Evolutionary conservation across 23 tunicate genomes (phyloP).

Genomic region (Trididemnum miniatum): DNA sequence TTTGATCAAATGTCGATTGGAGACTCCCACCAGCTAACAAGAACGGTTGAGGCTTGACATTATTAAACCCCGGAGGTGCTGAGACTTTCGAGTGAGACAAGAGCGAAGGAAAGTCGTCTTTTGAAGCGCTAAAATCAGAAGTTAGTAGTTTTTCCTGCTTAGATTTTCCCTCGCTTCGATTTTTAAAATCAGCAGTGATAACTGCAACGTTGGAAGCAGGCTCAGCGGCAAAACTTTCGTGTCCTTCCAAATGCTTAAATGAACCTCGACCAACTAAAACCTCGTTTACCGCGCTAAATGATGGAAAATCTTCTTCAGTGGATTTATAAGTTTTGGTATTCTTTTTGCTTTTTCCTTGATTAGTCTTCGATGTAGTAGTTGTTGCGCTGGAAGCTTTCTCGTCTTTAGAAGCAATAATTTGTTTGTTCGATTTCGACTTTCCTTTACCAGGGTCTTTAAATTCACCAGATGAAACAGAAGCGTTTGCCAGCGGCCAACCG

Average conservation of each 20-base stretch:
- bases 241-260: conserved; percentile 32
- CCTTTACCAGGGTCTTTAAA: background rate
- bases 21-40: background rate
- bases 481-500: no score
- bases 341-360: background rate
- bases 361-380: background rate
- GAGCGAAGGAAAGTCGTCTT: conserved; percentile 35
- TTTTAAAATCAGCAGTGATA: background rate
- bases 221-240: conserved; percentile 14
- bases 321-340: background rate
- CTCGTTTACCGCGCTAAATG: conserved; percentile 1
- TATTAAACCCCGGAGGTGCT: conserved; percentile 47
- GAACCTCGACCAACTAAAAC: conserved; percentile 45
- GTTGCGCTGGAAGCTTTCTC: background rate
- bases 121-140: background rate
- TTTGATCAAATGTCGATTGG: background rate
- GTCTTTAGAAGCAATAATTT: background rate
- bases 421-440: background rate
- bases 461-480: no score
- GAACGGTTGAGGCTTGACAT: background rate
- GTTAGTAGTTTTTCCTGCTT: background rate
- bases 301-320: conserved; percentile 34
- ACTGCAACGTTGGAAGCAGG: background rate
- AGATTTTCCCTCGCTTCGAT: background rate
- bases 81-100: background rate